phyloP scores from a whole-genome alignment of 1,140 invertebrate genomes.

The Bombus affinis region DNA sequence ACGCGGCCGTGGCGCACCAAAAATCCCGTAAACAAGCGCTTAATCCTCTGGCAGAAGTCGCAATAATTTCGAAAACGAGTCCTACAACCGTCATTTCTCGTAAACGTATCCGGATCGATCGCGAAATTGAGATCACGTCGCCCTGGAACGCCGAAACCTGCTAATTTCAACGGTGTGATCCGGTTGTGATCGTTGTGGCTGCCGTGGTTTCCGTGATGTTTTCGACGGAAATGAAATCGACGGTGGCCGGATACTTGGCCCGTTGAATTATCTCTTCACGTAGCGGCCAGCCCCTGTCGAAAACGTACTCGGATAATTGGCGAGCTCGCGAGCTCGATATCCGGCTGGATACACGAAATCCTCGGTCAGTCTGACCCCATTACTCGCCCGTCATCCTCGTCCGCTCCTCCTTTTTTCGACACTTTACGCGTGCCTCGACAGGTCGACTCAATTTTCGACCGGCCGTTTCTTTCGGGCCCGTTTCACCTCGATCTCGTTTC shows the following conservation, averaged over 20 bases:
- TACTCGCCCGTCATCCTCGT: background rate
- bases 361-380: conserved; percentile 25
- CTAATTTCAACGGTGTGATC: conserved; percentile 12
- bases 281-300: background rate
- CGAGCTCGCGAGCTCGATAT: conserved; percentile 26
- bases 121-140: conserved; percentile 26
- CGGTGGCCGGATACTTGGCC: conserved; percentile 20
- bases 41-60: background rate
- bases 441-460: background rate
- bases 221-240: conserved; percentile 39
- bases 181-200: background rate
- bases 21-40: background rate
- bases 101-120: conserved; percentile 15
- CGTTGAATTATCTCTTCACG: conserved; percentile 47
- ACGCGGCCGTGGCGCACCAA: background rate
- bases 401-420: conserved; percentile 33
- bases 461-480: background rate
- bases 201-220: background rate
- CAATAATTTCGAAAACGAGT: background rate
- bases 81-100: background rate
- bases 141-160: conserved; percentile 11
- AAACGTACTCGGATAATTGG: conserved; percentile 38
- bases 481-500: conserved; percentile 16
- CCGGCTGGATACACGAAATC: conserved; percentile 31
- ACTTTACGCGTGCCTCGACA: conserved; percentile 29